Percentiles rank a stretch among this genome's conserved stretches.
Conservation (phyloP, 2,888 invertebrate species). For the Rutpela maculata region DNA sequence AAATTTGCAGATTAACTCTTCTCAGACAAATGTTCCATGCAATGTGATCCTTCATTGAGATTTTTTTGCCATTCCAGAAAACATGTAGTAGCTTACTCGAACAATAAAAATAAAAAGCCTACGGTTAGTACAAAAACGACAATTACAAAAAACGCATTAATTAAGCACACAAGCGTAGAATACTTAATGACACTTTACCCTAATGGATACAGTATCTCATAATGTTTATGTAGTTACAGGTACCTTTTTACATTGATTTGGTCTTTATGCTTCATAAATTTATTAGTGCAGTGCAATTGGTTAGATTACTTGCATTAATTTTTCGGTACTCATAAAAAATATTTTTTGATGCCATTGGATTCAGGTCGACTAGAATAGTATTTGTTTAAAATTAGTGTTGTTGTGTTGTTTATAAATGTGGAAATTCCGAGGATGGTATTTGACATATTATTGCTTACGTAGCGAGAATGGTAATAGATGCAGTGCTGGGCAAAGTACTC, state of each 20-base stretch:
- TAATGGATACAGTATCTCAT: constrained; percentile 21
- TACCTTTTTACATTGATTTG: constrained; percentile 26
- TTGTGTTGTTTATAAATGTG: too few relatives aligned
- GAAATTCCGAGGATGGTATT: too few relatives aligned
- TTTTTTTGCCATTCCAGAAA: constrained; percentile 31
- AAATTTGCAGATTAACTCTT: not conserved
- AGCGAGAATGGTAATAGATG: too few relatives aligned
- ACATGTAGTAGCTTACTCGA: constrained; percentile 15
- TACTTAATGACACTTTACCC: constrained; percentile 27
- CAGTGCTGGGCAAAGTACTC: too few relatives aligned
- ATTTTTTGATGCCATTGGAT: too few relatives aligned
- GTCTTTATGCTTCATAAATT: not conserved
- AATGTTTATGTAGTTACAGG: constrained; percentile 29
- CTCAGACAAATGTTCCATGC: not conserved
- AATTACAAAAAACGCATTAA: constrained; percentile 34
- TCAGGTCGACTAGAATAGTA: too few relatives aligned
- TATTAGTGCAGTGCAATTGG: too few relatives aligned
- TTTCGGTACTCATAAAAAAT: too few relatives aligned
- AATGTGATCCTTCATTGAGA: constrained; percentile 2
- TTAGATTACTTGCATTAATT: too few relatives aligned
- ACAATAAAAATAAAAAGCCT: constrained; percentile 28
- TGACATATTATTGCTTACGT: too few relatives aligned
- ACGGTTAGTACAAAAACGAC: constrained; percentile 10
- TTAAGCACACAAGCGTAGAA: constrained; percentile 35
- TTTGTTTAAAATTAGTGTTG: too few relatives aligned